Evolutionary conservation across 2,888 invertebrate genomes (phyloP).

Genomic region (Acronicta alni): DNA sequence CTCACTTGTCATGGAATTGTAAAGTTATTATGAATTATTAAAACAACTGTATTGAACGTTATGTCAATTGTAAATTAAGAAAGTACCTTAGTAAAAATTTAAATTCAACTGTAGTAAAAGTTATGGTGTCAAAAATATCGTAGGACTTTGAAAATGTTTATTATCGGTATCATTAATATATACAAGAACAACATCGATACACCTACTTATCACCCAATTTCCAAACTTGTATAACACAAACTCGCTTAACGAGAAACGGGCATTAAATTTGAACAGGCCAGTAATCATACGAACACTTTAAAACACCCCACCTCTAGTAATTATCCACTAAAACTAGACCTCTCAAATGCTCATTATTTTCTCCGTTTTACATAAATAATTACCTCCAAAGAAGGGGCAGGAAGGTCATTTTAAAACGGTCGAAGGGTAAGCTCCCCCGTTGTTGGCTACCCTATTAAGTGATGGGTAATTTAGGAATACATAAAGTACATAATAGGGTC

Average conservation of each 20-base stretch:
- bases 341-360: conserved; percentile 46
- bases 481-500: conserved; percentile 89
- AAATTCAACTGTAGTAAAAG: too few species aligned
- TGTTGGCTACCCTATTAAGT: conserved; percentile 84
- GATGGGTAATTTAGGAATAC: conserved; percentile 89
- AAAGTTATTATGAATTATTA: not conserved
- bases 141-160: not conserved
- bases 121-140: not conserved
- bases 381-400: conserved; percentile 47
- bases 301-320: conserved; percentile 79
- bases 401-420: conserved; percentile 69
- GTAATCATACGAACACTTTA: conserved; percentile 86
- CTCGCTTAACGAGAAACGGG: conserved; percentile 70
- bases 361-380: conserved; percentile 38
- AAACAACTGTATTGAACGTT: not conserved
- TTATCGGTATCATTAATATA: conserved; percentile 3
- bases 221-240: conserved; percentile 72
- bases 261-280: conserved; percentile 86
- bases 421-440: conserved; percentile 76
- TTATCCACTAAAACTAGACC: conserved; percentile 69
- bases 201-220: conserved; percentile 69
- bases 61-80: too few species aligned
- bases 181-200: conserved; percentile 39
- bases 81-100: not conserved
- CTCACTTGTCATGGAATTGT: conserved; percentile 14